Evolutionary conservation across 2,888 invertebrate species (phyloP).

Genomic region (Gasteruption jaculator): DNA sequence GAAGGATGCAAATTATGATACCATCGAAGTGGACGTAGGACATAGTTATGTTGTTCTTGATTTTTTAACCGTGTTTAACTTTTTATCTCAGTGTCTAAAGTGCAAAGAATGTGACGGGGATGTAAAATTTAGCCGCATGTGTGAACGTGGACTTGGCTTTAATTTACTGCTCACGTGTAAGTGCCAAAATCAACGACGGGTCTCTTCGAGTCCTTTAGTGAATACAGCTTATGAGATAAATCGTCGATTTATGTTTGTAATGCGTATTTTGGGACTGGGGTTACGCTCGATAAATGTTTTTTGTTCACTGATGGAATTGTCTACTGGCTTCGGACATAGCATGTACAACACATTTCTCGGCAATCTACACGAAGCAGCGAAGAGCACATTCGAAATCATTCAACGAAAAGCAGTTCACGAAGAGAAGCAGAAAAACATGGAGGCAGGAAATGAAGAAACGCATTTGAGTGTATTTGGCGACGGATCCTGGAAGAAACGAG

Average conservation of each 20-base stretch:
- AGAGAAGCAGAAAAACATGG: constrained; percentile 17
- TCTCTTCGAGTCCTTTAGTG: constrained; percentile 22
- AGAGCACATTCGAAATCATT: constrained; percentile 14
- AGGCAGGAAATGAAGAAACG: not conserved
- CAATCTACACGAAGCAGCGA: constrained; percentile 14
- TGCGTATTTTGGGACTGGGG: constrained; percentile 25
- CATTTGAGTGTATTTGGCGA: constrained; percentile 10
- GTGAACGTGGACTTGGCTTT: no score
- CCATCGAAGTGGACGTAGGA: no score
- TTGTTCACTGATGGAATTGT: constrained; percentile 24
- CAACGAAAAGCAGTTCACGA: constrained; percentile 20
- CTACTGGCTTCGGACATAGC: constrained; percentile 15
- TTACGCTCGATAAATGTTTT: constrained; percentile 27
- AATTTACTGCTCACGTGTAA: no score
- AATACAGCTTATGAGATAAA: constrained; percentile 27
- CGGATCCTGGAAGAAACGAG: constrained; percentile 12
- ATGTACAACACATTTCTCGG: constrained; percentile 15
- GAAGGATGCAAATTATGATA: no score
- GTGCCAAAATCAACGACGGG: no score
- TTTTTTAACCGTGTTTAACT: no score
- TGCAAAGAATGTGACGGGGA: no score
- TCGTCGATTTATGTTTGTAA: constrained; percentile 26
- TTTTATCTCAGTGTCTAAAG: no score
- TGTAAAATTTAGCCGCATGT: no score
- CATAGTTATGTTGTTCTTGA: no score